Conservation (phyloP, 2,888 invertebrate genomes). For the Drosophila putrida region DNA sequence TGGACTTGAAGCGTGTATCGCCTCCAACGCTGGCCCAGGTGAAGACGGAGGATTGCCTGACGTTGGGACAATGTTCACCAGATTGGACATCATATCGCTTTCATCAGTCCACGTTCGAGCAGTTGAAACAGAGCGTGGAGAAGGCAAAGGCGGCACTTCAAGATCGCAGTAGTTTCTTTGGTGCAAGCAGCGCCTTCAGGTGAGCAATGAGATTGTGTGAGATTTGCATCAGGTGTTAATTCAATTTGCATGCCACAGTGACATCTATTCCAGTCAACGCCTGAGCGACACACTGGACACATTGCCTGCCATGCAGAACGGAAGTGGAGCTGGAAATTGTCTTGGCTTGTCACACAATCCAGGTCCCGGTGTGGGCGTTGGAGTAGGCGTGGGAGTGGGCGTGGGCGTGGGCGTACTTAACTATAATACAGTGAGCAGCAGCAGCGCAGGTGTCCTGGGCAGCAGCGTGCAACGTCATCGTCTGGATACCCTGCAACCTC, state of each 20-base stretch:
- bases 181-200: slow-evolving; percentile 91
- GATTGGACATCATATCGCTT: slow-evolving; percentile 93
- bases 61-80: slow-evolving; percentile 87
- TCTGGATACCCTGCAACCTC: slow-evolving; percentile 83
- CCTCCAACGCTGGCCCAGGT: slow-evolving; percentile 85
- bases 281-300: slow-evolving; percentile 83
- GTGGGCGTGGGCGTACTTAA: slow-evolving; percentile 63
- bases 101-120: slow-evolving; percentile 95
- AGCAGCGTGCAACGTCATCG: slow-evolving; percentile 84
- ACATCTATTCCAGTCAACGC: slow-evolving; percentile 85
- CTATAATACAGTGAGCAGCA: slow-evolving; percentile 80
- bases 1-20: slow-evolving; percentile 91
- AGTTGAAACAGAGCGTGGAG: slow-evolving; percentile 95
- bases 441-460: slow-evolving; percentile 82
- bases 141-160: slow-evolving; percentile 95
- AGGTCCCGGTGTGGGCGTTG: slow-evolving; percentile 63
- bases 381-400: slow-evolving; percentile 59
- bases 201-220: slow-evolving; percentile 68
- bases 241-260: slow-evolving; percentile 66
- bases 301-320: slow-evolving; percentile 80
- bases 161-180: slow-evolving; percentile 90
- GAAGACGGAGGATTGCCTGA: slow-evolving; percentile 86
- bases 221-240: slow-evolving; percentile 8
- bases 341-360: slow-evolving; percentile 83
- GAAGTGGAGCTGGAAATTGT: slow-evolving; percentile 79